These are phyloP conservation scores for Calameuta pallipes DNA, from an alignment of 2,888 invertebrate species.

Conservation along the genomic window DNA sequence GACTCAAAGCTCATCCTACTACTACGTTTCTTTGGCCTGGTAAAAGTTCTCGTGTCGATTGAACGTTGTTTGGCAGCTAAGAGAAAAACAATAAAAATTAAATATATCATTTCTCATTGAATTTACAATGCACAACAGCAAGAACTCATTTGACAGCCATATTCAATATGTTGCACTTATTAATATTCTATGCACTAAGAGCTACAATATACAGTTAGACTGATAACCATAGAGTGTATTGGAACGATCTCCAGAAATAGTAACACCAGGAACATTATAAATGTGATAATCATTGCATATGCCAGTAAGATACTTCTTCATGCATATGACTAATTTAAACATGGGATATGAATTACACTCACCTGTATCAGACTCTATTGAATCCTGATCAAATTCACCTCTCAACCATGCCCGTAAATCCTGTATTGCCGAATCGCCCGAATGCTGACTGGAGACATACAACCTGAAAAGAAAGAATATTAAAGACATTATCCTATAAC, in stretches of 20 bases:
- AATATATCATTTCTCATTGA: conserved; percentile 2
- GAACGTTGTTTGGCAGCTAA: conserved; percentile 45
- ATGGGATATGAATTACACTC: neutral
- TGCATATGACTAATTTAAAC: neutral
- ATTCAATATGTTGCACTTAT: neutral
- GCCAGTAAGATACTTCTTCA: too few species aligned
- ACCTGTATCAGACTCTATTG: conserved; percentile 8
- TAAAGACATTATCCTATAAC: neutral
- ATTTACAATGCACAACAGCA: neutral
- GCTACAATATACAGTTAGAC: neutral
- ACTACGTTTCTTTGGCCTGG: conserved; percentile 74
- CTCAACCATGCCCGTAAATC: conserved; percentile 43
- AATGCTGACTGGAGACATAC: conserved; percentile 27
- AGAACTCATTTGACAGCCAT: neutral
- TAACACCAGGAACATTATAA: neutral
- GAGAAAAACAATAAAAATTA: conserved; percentile 7
- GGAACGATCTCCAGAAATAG: neutral
- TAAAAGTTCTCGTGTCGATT: conserved; percentile 78
- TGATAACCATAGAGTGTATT: neutral
- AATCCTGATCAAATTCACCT: conserved; percentile 27
- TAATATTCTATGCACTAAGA: neutral
- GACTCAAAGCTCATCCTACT: conserved; percentile 73
- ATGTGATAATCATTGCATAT: neutral
- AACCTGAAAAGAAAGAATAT: conserved; percentile 36
- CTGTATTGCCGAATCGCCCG: conserved; percentile 26